Conservation (phyloP, 92 coral and sea anemone species). For the Zoanthus sansibaricus region DNA sequence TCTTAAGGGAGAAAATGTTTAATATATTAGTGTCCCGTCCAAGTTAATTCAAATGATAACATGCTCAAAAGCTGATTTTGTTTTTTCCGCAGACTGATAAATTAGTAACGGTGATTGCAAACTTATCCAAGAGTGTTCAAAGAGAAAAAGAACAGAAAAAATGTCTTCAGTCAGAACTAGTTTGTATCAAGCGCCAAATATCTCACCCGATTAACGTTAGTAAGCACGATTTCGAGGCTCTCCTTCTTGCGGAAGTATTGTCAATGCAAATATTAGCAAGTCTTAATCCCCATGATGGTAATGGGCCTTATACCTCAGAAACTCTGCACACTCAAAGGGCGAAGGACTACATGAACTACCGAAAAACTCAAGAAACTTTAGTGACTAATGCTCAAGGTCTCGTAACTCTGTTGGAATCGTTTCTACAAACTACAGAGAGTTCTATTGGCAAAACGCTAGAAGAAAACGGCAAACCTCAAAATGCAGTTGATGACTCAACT, state of each 20-base stretch:
- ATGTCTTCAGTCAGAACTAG: slow-evolving; percentile 80
- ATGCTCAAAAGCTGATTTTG: background rate
- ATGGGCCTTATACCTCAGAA: slow-evolving; percentile 35
- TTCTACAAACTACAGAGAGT: slow-evolving; percentile 37
- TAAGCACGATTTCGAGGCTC: slow-evolving; percentile 84
- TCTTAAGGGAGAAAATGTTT: no score
- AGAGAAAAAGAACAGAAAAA: slow-evolving; percentile 86
- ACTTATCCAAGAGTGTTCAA: slow-evolving; percentile 90
- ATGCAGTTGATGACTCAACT: slow-evolving; percentile 17
- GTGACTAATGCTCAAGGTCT: slow-evolving; percentile 77
- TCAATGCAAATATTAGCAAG: slow-evolving; percentile 80
- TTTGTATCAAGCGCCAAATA: slow-evolving; percentile 81
- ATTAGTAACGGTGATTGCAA: slow-evolving; percentile 85
- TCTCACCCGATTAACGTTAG: slow-evolving; percentile 75
- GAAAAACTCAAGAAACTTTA: slow-evolving; percentile 76
- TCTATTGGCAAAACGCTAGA: slow-evolving; percentile 20
- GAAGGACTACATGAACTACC: slow-evolving; percentile 75
- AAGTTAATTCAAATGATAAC: background rate
- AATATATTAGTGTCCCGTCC: no score
- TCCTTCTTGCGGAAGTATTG: slow-evolving; percentile 85
- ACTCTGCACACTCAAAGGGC: slow-evolving; percentile 37
- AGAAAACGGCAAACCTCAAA: slow-evolving; percentile 24
- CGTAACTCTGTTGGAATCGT: slow-evolving; percentile 74
- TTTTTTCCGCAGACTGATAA: slow-evolving; percentile 67
- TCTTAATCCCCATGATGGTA: slow-evolving; percentile 23